Conservation (phyloP, 2,797 vertebrate genomes). For the Mus spretus region DNA sequence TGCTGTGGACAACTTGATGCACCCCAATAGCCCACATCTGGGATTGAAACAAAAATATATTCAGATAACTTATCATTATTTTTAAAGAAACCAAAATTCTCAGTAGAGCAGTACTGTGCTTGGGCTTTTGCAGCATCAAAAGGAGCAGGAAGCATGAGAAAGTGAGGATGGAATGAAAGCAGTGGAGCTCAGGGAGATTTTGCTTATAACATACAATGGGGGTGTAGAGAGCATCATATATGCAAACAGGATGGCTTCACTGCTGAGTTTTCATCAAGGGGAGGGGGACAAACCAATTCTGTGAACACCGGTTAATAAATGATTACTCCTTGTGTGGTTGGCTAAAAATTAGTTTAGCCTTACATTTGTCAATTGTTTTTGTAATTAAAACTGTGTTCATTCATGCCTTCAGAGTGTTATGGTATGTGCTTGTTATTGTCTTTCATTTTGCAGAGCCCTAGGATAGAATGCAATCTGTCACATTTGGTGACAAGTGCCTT, state of each 20-base stretch:
- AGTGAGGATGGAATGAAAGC: neutral
- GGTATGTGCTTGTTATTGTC: neutral
- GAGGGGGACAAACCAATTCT: neutral
- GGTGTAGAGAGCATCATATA: no score
- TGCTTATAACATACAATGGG: neutral
- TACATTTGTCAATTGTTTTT: neutral
- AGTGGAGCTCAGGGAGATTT: neutral
- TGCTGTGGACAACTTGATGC: neutral
- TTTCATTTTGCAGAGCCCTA: neutral
- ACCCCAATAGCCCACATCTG: neutral
- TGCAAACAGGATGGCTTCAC: neutral
- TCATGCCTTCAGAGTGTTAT: neutral
- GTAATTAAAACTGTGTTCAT: neutral
- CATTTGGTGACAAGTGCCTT: neutral
- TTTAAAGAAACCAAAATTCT: neutral
- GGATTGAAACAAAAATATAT: neutral
- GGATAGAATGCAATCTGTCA: neutral
- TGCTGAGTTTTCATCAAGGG: neutral
- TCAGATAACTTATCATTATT: neutral
- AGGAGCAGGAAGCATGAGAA: neutral
- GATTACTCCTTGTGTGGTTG: neutral
- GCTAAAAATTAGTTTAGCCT: neutral
- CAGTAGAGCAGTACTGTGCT: neutral
- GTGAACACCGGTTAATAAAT: neutral
- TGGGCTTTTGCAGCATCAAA: no score